Conservation (phyloP, 2,797 vertebrate genomes). For the Pangasius mekongensis region DNA sequence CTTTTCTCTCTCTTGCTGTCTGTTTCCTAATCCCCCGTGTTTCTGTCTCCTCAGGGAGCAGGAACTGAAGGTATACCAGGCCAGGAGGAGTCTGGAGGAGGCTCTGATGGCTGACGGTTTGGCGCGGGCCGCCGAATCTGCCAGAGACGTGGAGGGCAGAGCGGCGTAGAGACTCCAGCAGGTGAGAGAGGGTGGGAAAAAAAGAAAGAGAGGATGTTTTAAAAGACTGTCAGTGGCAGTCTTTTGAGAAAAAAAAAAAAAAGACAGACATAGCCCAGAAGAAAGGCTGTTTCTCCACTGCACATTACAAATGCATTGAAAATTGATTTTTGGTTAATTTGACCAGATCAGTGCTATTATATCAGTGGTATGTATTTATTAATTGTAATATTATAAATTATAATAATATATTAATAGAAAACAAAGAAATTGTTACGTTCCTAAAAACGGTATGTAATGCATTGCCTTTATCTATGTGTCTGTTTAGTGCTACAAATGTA, state of each 20-base stretch:
- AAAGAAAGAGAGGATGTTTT: not conserved
- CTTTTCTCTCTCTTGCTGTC: not conserved
- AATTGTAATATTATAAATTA: not conserved
- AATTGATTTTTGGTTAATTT: not conserved
- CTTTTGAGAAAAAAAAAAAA: not conserved
- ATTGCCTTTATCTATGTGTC: not conserved
- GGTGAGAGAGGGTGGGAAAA: slow-evolving; percentile 42
- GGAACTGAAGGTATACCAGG: slow-evolving; percentile 81
- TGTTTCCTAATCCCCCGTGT: slow-evolving; percentile 7
- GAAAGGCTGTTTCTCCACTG: not conserved
- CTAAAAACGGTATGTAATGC: not conserved
- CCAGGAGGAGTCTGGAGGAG: slow-evolving; percentile 82
- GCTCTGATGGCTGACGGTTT: slow-evolving; percentile 82
- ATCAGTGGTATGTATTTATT: not conserved
- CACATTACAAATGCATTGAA: not conserved
- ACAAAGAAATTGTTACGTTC: not conserved
- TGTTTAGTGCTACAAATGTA: not conserved
- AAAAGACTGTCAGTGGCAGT: not conserved
- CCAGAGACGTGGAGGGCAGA: slow-evolving; percentile 72
- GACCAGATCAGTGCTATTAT: not conserved
- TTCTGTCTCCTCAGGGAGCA: slow-evolving; percentile 76
- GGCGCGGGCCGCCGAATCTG: slow-evolving; percentile 75
- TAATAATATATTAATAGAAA: not conserved
- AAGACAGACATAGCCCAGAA: no score
- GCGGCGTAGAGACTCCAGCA: slow-evolving; percentile 56